These are phyloP conservation scores for Toxostoma redivivum DNA, from an alignment of 2,113 vertebrate genomes.

Conservation along the genomic window DNA sequence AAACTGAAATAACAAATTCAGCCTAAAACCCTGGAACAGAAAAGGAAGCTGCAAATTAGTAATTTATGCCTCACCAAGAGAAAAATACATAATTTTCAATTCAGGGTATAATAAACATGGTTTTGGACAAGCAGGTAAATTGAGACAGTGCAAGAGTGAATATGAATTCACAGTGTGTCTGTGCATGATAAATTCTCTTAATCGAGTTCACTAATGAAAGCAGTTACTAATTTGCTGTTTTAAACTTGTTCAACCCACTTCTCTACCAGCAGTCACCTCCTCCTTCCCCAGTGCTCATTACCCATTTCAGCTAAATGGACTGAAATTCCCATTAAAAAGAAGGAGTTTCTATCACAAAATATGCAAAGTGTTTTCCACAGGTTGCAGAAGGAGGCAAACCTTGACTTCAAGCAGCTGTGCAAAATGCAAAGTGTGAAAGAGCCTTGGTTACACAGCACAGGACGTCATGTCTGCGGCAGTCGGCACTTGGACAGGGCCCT, in stretches of 20 bases:
- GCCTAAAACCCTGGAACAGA: conserved; percentile 29
- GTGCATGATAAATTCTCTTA: neutral
- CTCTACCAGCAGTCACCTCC: neutral
- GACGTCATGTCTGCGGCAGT: neutral
- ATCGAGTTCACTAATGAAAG: neutral
- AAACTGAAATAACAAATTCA: conserved; percentile 57
- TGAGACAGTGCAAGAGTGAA: neutral
- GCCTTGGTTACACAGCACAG: neutral
- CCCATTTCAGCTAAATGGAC: conserved; percentile 27
- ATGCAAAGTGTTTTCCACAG: conserved; percentile 63
- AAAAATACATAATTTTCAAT: neutral
- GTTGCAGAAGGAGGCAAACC: conserved; percentile 57
- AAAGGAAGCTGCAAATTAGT: conserved; percentile 26
- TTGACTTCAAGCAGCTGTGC: conserved; percentile 45
- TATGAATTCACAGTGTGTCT: neutral
- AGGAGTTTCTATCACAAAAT: conserved; percentile 59
- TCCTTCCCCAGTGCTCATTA: neutral
- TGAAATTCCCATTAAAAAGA: neutral
- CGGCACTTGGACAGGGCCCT: neutral
- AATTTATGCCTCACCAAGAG: neutral
- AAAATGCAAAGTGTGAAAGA: conserved; percentile 37
- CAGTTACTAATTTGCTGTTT: neutral
- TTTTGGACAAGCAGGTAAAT: neutral
- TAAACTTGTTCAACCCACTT: conserved; percentile 14
- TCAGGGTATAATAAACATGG: neutral